Evolutionary conservation across 2,888 invertebrate genomes (phyloP).

Genomic region (Nebria salina): DNA sequence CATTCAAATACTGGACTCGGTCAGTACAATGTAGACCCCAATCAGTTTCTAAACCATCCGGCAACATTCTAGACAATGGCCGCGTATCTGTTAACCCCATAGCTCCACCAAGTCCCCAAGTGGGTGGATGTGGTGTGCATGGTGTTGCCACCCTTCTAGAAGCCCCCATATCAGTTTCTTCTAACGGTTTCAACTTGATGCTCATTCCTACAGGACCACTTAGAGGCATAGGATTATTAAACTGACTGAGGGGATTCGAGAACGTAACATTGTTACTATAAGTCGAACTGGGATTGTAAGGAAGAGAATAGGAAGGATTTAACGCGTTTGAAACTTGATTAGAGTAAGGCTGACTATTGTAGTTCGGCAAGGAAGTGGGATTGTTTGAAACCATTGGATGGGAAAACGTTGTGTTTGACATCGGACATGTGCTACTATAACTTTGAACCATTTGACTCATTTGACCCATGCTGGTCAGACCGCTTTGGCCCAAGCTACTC

Average conservation of each 20-base stretch:
- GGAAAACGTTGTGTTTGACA: constrained; percentile 66
- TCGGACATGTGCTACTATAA: constrained; percentile 62
- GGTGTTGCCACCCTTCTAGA: constrained; percentile 60
- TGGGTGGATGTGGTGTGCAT: constrained; percentile 59
- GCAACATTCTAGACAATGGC: constrained; percentile 56
- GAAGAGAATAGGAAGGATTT: constrained; percentile 62
- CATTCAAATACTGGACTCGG: constrained; percentile 58
- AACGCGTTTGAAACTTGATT: constrained; percentile 62
- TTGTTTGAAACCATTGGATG: constrained; percentile 62
- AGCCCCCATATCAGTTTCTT: constrained; percentile 74
- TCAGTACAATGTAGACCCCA: constrained; percentile 57
- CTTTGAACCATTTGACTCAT: constrained; percentile 45
- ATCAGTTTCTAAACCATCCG: constrained; percentile 61
- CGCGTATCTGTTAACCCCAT: constrained; percentile 52
- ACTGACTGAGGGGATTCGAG: constrained; percentile 72
- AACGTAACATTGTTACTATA: constrained; percentile 67
- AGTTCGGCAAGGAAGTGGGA: constrained; percentile 60
- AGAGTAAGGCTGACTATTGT: constrained; percentile 65
- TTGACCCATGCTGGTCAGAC: constrained; percentile 45
- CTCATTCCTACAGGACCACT: constrained; percentile 67
- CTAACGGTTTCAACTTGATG: constrained; percentile 76
- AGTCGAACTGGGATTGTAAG: constrained; percentile 58
- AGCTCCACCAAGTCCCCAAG: constrained; percentile 55
- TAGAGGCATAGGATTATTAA: constrained; percentile 65
- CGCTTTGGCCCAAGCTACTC: constrained; percentile 35